Conservation (phyloP, 2,113 vertebrate genomes). For the Clarias gariepinus region DNA sequence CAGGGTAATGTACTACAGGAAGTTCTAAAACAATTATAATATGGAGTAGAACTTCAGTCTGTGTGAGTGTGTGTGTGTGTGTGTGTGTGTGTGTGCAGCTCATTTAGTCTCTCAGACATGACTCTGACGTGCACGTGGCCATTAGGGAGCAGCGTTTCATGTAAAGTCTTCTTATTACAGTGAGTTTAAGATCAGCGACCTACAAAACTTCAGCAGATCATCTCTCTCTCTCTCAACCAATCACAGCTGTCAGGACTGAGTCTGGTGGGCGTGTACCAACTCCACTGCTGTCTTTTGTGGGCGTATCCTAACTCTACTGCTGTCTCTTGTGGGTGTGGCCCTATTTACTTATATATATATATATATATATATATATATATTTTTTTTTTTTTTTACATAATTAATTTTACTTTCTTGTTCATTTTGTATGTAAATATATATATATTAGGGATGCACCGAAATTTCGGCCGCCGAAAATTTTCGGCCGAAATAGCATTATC, state of each 20-base stretch:
- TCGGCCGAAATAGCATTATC: too few species aligned
- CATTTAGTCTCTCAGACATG: background rate
- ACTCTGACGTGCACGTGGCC: background rate
- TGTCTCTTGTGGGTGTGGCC: background rate
- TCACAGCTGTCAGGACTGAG: background rate
- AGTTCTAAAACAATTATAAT: conserved; percentile 20
- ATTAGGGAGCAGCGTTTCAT: background rate
- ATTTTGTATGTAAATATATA: too few species aligned
- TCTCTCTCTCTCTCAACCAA: background rate
- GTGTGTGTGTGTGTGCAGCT: background rate
- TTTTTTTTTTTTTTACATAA: too few species aligned
- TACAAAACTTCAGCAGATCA: background rate
- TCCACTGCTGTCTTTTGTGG: background rate
- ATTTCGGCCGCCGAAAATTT: too few species aligned
- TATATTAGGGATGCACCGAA: too few species aligned
- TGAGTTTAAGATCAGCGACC: background rate
- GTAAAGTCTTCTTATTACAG: background rate
- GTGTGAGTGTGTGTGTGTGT: conserved; percentile 8
- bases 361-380: too few species aligned
- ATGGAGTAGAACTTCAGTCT: background rate
- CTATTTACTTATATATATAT: too few species aligned
- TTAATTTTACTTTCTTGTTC: too few species aligned
- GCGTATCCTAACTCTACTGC: background rate
- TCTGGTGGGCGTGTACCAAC: background rate
- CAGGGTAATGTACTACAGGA: conserved; percentile 32